phyloP scores from a whole-genome alignment of 92 coral and sea anemone species.

The Zoanthus sociatus region DNA sequence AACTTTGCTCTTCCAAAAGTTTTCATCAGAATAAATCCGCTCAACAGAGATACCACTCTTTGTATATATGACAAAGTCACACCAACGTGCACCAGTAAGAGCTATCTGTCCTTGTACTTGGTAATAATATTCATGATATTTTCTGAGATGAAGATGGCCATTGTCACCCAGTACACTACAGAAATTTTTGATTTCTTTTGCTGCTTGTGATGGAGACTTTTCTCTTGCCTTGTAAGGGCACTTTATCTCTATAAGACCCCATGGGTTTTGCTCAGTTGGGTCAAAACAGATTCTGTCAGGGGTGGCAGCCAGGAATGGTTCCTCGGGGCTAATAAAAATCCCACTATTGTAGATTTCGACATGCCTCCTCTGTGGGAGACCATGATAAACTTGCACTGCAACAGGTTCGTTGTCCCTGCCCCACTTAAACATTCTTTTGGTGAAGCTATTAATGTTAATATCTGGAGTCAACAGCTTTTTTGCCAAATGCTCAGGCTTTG shows the following conservation, averaged over 20 bases:
- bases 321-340: conserved; percentile 49
- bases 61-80: not conserved
- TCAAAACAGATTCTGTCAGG: conserved; percentile 56
- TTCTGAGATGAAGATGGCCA: not conserved
- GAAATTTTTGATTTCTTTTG: conserved; percentile 1
- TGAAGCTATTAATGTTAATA: too few species aligned
- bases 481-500: too few species aligned
- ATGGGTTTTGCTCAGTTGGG: conserved; percentile 28
- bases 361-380: not conserved
- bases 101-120: not conserved
- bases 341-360: conserved; percentile 20
- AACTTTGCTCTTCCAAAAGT: conserved; percentile 27
- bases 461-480: too few species aligned
- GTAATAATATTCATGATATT: not conserved
- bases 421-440: not conserved
- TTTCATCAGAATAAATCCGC: conserved; percentile 8
- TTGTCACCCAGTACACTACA: not conserved
- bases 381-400: not conserved
- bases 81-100: not conserved
- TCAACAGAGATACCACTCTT: conserved; percentile 8
- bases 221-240: conserved; percentile 45
- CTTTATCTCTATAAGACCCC: conserved; percentile 58
- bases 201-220: conserved; percentile 39
- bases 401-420: not conserved
- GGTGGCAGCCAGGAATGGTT: conserved; percentile 45